Evolutionary conservation across 2,888 invertebrate genomes (phyloP), one percentile per base, ranked within the genome.

Genomic region (Epinotia demarniana): DNA sequence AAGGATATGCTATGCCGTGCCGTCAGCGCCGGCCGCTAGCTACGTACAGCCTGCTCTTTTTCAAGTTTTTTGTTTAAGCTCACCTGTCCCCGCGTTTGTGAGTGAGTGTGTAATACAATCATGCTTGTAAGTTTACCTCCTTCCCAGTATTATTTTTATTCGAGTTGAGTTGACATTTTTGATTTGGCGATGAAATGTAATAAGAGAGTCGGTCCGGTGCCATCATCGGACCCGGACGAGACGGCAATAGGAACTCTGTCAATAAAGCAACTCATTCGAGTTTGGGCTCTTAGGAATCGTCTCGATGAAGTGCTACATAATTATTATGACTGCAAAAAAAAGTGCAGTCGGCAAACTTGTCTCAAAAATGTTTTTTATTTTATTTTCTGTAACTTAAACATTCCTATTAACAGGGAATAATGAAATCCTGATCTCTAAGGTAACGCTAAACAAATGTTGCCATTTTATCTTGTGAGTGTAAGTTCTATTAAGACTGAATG

Each of bases 401-500:
- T 61, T 27, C 19, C 33, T n/a, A 60, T 27, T 5, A 27, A 13
- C 12, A 6, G 18, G n/a, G 27, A 61, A 33, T 62, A 3, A 43
- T 18, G 3, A 27, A 33, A 66, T 33, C 49, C 55, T 66, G 66
- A 66, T 66, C 66, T 53, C 53, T 66, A 27, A 27, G 66, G 66
- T 53, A 46, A 33, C 66, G 19, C 18, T 18, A 19, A 46, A 49
- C 6, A 27, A n/a, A 46, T 33, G 53, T 66, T 66, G 53, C 66
- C 53, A 66, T 66, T 66, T 66, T 66, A 66, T 53, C 53, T 55
- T 53, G 53, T 53, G 53, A 18, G 16, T 66, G 66, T 66, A 66
- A 66, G 66, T 53, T 66, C 53, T 66, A 53, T 55, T 66, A 66
- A 66, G 66, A 66, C 66, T 66, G 66, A 66, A 66, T 66, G 66